Base-by-base conservation (phyloP, 64 coral and sea anemone species). In the Montipora cactus region DNA sequence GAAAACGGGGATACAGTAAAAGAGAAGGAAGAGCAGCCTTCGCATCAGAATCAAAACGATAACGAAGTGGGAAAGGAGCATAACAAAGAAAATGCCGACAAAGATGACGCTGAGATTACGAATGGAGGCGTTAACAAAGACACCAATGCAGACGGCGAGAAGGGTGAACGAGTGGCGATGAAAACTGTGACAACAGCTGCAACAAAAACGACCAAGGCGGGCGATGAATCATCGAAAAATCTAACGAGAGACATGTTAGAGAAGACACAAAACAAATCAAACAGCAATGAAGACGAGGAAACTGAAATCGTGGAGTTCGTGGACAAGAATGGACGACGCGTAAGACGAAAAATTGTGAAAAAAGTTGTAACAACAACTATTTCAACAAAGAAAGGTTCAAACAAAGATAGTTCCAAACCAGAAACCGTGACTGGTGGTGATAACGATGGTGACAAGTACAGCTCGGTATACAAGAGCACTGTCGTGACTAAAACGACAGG, bases 401-500 rank as follows among this genome's bases (percentile, higher is more conserved):
- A 23, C 16, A 46, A 48, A 7, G 46, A 67, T 46, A 59, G 82
- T 4, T n/a, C 82, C 8, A 72, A 8, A 48, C 59, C 59, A 44
- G 81, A 16, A 37, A 19, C 23, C 12, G 37, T 37, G 37, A 3
- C 80, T 44, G 44, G 37, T 10, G 81, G 37, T 9, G 5, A 84
- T 12, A 47, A 46, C 5, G 4, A 4, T 8, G 23, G 58, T 8
- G 44, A 62, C 46, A 84, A 15, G 28, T 45, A 62, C 18, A 84
- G 14, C 12, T 67, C 81, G 47, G 59, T 68, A 47, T 67, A 84
- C 81, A 62, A 84, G 37, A 62, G 37, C 4, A 47, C 81, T 16
- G 81, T 84, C 16, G 44, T 68, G 15, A 84, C 81, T 37, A 84
- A 84, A 59, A 84, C 59, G 61, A 84, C 68, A 7, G 81, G 61